Percentiles rank a stretch among this genome's conserved stretches.
Evolutionary conservation across 1,140 invertebrate species (phyloP).

Genomic region (Neodiprion lecontei): DNA sequence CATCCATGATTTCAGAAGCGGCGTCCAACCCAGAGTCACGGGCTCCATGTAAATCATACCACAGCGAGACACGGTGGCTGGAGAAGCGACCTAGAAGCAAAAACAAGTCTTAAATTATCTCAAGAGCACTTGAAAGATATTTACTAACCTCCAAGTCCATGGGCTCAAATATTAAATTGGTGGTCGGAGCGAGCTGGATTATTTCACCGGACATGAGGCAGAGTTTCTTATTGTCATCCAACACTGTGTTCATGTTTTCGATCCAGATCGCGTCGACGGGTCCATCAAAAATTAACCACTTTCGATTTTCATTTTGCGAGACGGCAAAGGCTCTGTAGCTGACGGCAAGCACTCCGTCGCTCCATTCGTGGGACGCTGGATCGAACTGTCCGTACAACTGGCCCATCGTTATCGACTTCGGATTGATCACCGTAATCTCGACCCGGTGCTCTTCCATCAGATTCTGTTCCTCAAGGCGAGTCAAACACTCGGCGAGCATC

Average conservation of each 20-base stretch:
- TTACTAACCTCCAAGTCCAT: conserved; percentile 83
- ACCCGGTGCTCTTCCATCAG: conserved; percentile 88
- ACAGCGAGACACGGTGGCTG: conserved; percentile 87
- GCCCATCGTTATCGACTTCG: conserved; percentile 95
- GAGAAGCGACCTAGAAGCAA: conserved; percentile 77
- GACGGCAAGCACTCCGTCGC: conserved; percentile 93
- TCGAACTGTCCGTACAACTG: conserved; percentile 96
- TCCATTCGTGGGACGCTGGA: conserved; percentile 92
- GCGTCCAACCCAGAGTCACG: conserved; percentile 85
- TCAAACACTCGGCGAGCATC: conserved; percentile 79
- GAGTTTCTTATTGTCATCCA: conserved; percentile 95
- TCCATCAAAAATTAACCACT: conserved; percentile 96
- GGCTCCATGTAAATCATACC: conserved; percentile 98
- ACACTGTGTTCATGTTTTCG: conserved; percentile 96
- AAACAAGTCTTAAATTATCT: background rate
- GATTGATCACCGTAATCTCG: conserved; percentile 92
- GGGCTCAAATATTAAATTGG: conserved; percentile 93
- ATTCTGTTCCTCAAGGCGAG: conserved; percentile 78
- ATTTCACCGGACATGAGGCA: conserved; percentile 94
- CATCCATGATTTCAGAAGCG: conserved; percentile 87
- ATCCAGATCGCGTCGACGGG: conserved; percentile 97
- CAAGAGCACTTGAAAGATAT: background rate
- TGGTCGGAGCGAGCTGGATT: conserved; percentile 89
- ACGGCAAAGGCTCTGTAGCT: conserved; percentile 88
- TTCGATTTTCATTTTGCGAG: conserved; percentile 75